Base-by-base conservation (phyloP, 2,113 vertebrate species). In the Myocastor coypus region DNA sequence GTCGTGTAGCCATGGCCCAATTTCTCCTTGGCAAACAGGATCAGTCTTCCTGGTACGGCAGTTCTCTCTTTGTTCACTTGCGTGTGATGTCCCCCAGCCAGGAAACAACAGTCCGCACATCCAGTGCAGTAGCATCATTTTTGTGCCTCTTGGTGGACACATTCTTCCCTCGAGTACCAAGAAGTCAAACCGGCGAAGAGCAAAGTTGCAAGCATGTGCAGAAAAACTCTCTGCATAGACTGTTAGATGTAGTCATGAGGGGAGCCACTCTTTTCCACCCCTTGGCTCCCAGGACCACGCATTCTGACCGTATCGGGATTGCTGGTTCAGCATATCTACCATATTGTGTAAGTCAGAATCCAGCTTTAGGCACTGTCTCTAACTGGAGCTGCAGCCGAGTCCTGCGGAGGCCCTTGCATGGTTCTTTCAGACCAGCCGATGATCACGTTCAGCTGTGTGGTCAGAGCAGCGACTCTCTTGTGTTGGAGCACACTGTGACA, bases 21-120 rank as follows among this genome's bases (percentile, higher is more conserved):
- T 64, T 50, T 57, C 59, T 46, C 46, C 57, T 42, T 19, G n/a
- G 55, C n/a, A 24, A 28, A 46, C 50, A 50, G 82, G 26, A 11
- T 30, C 24, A 0, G 3, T 20, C 2, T 34, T 9, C 24, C 14
- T 20, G 10, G 14, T 1, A 30, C 52, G 28, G 28, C 30, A 24
- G 28, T 12, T 37, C 16, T 42, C 26, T 37, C 2, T 77, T 30
- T 37, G 57, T n/a, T 50, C 13, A 6, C 20, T 20, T 20, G 8
- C n/a, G 37, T 22, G 32, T n/a, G 37, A 78, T 40, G 55, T 26
- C 24, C 42, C 6, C 16, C 7, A 57, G 50, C 34, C 55, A 50
- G 46, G 37, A 34, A 80, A n/a, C 68, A n/a, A 20, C 46, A 16
- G 8, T 24, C 26, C 63, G 26, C 8, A 5, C 24, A 40, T 61